A percentile compares a stretch with the other conserved stretches of the same genome.
phyloP scores from a whole-genome alignment of 53 echinoderm and acorn worm genomes.

The Apostichopus leukothele region DNA sequence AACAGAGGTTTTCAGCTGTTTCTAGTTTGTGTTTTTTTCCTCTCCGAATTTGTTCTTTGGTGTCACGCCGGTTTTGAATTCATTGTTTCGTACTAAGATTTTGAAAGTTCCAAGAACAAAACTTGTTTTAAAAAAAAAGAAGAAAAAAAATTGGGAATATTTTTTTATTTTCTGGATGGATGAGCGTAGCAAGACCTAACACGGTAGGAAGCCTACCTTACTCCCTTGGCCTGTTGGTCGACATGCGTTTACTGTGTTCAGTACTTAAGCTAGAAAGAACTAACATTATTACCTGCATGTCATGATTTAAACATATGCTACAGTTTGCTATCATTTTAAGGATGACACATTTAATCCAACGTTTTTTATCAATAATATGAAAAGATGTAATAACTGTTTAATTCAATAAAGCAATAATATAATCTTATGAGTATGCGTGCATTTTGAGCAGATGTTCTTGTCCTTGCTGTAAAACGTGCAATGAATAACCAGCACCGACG shows the following conservation, averaged over 20 bases:
- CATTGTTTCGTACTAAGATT: too few relatives aligned
- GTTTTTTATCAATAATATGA: background rate
- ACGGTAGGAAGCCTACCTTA: slow-evolving; percentile 4
- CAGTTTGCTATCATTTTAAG: background rate
- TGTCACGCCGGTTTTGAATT: background rate
- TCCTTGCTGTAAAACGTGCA: slow-evolving; percentile 13
- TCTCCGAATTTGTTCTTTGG: background rate
- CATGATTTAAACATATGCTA: background rate
- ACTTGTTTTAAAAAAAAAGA: too few relatives aligned
- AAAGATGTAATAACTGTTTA: slow-evolving; percentile 39
- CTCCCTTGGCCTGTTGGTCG: background rate
- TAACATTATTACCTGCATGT: slow-evolving; percentile 18
- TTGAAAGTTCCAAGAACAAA: too few relatives aligned
- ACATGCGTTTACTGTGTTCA: background rate
- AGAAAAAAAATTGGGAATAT: too few relatives aligned
- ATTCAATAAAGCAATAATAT: slow-evolving; percentile 48
- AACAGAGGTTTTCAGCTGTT: background rate
- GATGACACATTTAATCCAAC: background rate
- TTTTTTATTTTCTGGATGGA: background rate
- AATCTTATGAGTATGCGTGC: slow-evolving; percentile 34
- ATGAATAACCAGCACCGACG: background rate
- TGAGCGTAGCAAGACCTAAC: background rate
- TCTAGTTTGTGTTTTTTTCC: background rate
- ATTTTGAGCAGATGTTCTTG: background rate
- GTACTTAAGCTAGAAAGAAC: slow-evolving; percentile 6